Evolutionary conservation across 2,888 invertebrate genomes (phyloP).

Genomic region (Pyrgus malvae): DNA sequence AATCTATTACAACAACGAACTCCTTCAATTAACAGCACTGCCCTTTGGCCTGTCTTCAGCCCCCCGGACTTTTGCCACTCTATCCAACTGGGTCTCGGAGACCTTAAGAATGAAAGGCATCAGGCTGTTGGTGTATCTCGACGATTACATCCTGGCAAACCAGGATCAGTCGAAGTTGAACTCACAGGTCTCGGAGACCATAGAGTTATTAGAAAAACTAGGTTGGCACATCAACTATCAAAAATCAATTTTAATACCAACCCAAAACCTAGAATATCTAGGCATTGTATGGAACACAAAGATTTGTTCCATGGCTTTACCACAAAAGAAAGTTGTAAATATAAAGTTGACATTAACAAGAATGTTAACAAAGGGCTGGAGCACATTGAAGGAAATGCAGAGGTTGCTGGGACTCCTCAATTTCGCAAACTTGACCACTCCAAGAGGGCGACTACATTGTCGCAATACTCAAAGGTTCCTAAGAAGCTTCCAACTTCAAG

Average conservation of each 20-base stretch:
- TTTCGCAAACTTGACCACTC: conserved; percentile 21
- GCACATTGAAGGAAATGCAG: neutral
- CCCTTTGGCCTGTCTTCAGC: conserved; percentile 29
- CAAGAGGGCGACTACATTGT: conserved; percentile 16
- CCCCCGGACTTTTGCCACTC: conserved; percentile 16
- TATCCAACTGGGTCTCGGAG: neutral
- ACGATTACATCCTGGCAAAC: conserved; percentile 12
- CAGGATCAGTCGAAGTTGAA: neutral
- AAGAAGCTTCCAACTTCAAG: neutral
- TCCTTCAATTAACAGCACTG: conserved; percentile 11
- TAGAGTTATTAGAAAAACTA: neutral
- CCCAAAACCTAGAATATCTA: neutral
- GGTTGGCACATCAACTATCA: neutral
- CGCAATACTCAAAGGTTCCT: conserved; percentile 2
- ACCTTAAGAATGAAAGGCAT: conserved; percentile 4
- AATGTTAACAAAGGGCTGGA: neutral
- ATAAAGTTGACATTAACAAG: neutral
- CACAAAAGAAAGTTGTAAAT: neutral
- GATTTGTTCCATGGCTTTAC: neutral
- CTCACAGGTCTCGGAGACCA: neutral
- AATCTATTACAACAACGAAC: conserved; percentile 13
- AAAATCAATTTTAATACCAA: neutral
- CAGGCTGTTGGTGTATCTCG: conserved; percentile 22
- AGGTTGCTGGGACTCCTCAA: conserved; percentile 16
- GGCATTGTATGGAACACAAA: neutral